Conservation (phyloP, 2,888 invertebrate genomes). For the Temnothorax rugatulus region DNA sequence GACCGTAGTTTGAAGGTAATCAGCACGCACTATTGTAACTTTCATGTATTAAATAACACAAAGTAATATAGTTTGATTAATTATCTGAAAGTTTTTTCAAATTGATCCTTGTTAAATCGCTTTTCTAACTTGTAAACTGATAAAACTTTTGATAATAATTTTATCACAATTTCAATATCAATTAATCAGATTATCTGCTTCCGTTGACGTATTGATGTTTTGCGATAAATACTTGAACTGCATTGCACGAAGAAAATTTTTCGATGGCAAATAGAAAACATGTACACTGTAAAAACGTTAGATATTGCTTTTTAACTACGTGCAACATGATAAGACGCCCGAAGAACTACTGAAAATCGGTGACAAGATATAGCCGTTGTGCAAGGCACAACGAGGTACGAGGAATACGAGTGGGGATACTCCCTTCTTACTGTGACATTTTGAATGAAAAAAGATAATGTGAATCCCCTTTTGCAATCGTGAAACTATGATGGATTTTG, state of each 20-base stretch:
- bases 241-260: not conserved
- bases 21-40: not conserved
- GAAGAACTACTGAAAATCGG: conserved; percentile 54
- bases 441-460: conserved; percentile 32
- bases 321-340: conserved; percentile 46
- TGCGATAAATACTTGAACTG: conserved; percentile 5
- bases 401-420: conserved; percentile 52
- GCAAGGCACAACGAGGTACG: conserved; percentile 30
- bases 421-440: conserved; percentile 14
- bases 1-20: conserved; percentile 8
- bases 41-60: not conserved
- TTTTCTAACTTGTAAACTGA: not conserved
- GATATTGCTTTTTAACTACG: conserved; percentile 13
- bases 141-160: not conserved
- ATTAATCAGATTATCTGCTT: not conserved
- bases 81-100: not conserved
- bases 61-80: not conserved
- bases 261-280: not conserved
- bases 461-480: not conserved
- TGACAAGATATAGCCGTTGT: conserved; percentile 40
- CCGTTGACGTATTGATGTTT: not conserved
- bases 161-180: conserved; percentile 3
- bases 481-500: conserved; percentile 8
- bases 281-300: not conserved
- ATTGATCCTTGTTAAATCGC: not conserved